phyloP scores from a whole-genome alignment of 2,113 vertebrate genomes.

The Cygnus atratus region DNA sequence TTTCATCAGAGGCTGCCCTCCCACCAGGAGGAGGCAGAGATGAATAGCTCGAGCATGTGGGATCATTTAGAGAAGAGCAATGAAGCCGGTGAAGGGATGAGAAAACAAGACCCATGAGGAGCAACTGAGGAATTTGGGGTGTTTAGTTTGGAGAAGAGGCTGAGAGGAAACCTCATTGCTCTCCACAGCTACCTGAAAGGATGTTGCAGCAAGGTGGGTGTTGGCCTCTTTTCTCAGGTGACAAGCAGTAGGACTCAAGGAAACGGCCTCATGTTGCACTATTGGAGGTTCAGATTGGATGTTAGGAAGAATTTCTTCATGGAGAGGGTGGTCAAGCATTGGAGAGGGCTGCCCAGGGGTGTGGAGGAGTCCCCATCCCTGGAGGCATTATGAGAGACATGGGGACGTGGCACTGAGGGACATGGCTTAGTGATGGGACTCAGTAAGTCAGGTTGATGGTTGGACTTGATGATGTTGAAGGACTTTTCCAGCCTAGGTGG shows the following conservation, averaged over 20 bases:
- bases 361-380: neutral
- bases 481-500: too few species aligned
- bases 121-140: neutral
- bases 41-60: too few species aligned
- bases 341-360: neutral
- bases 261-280: neutral
- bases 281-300: too few species aligned
- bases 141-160: neutral
- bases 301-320: neutral
- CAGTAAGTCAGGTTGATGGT: too few species aligned
- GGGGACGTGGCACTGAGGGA: too few species aligned
- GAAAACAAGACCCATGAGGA: neutral
- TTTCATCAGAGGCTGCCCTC: neutral
- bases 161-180: neutral
- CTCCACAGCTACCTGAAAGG: neutral
- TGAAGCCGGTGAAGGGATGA: neutral
- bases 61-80: too few species aligned
- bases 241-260: neutral
- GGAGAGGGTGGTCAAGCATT: neutral
- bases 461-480: too few species aligned
- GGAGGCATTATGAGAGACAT: too few species aligned
- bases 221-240: neutral
- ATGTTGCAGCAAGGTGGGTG: neutral
- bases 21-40: neutral
- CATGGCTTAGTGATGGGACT: too few species aligned